These are phyloP conservation scores for Meiosimyza decipiens DNA, from an alignment of 2,888 invertebrate species.

Conservation along the genomic window DNA sequence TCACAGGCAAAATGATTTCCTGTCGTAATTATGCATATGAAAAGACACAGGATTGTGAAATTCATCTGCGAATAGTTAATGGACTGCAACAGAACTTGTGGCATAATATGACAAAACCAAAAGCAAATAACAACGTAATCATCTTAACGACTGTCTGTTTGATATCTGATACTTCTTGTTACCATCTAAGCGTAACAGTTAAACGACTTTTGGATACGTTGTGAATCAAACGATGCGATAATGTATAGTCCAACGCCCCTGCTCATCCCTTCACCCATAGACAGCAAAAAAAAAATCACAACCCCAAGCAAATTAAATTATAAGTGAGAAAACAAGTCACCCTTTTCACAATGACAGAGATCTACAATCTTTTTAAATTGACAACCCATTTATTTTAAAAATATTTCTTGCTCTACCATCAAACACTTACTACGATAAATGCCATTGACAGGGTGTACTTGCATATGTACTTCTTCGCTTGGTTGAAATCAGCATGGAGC, in stretches of 20 bases:
- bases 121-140: slow-evolving; percentile 38
- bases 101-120: slow-evolving; percentile 49
- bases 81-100: slow-evolving; percentile 56
- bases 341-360: too few species aligned
- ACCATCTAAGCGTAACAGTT: slow-evolving; percentile 48
- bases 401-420: too few species aligned
- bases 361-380: too few species aligned
- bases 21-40: slow-evolving; percentile 14
- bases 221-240: slow-evolving; percentile 17
- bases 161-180: slow-evolving; percentile 49
- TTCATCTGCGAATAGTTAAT: slow-evolving; percentile 46
- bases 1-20: slow-evolving; percentile 29
- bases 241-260: background rate
- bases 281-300: background rate
- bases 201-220: slow-evolving; percentile 42
- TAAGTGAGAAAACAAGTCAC: slow-evolving; percentile 7
- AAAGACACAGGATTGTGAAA: slow-evolving; percentile 15
- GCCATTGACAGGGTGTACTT: too few species aligned
- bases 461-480: too few species aligned
- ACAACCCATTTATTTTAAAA: too few species aligned
- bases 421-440: too few species aligned
- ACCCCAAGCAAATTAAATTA: slow-evolving; percentile 25
- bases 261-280: background rate
- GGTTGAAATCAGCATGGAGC: too few species aligned
- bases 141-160: slow-evolving; percentile 44